phyloP scores from a whole-genome alignment of 2,797 vertebrate genomes.

The Cossypha heuglini region DNA sequence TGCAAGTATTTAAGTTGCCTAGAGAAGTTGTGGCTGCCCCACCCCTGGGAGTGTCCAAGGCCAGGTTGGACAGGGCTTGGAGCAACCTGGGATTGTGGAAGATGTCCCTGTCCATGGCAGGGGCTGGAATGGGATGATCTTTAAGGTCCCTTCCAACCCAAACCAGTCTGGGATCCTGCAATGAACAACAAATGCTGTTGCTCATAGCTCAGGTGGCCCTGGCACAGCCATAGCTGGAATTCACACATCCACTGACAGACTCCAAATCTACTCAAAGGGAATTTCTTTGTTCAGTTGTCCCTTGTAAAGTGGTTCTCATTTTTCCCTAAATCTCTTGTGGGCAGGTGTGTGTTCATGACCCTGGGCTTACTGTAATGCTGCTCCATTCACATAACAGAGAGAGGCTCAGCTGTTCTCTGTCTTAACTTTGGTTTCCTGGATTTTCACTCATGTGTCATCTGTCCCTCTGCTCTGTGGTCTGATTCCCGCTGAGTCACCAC shows the following conservation, averaged over 20 bases:
- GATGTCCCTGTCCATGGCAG: background rate
- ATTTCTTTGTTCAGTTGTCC: background rate
- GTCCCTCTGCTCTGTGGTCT: background rate
- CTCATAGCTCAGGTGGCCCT: background rate
- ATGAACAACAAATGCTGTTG: background rate
- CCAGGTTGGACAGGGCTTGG: background rate
- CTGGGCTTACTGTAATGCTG: background rate
- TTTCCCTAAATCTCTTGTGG: background rate
- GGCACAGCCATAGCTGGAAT: background rate
- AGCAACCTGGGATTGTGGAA: background rate
- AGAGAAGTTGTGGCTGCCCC: background rate
- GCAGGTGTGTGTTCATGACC: background rate
- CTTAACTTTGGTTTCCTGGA: background rate
- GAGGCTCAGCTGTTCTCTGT: background rate
- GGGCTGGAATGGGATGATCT: background rate
- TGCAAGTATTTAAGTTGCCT: background rate
- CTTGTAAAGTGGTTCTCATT: background rate
- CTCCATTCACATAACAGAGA: accelerated
- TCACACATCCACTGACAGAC: background rate
- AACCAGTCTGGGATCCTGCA: background rate
- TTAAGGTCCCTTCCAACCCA: background rate
- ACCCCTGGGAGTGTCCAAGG: background rate
- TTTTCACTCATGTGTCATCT: background rate
- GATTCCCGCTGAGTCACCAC: background rate
- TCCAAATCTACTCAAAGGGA: background rate